Conservation (phyloP, 1,140 invertebrate species). For the Hetaerina americana region DNA sequence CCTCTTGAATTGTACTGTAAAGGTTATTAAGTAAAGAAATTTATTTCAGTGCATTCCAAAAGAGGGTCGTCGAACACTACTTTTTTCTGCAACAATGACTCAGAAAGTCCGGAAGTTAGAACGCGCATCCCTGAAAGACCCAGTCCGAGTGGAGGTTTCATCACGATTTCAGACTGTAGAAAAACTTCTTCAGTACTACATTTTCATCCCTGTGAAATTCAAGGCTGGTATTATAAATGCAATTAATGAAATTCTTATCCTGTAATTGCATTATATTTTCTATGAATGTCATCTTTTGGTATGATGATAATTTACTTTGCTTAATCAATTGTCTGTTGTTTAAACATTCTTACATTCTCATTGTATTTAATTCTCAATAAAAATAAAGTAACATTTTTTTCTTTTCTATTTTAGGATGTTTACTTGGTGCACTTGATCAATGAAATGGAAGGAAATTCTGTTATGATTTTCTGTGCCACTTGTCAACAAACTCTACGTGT, state of each 20-base stretch:
- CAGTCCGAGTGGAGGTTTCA: slow-evolving; percentile 90
- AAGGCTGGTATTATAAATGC: slow-evolving; percentile 55
- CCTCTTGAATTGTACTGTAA: no score
- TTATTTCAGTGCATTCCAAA: no score
- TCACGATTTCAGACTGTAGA: slow-evolving; percentile 97
- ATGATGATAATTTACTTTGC: no score
- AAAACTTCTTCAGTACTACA: slow-evolving; percentile 86
- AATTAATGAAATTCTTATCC: not conserved
- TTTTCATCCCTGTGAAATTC: slow-evolving; percentile 92
- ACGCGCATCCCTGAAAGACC: slow-evolving; percentile 80
- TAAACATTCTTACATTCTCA: no score
- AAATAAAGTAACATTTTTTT: no score
- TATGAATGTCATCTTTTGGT: no score
- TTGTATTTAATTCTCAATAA: no score
- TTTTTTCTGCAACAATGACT: slow-evolving; percentile 98
- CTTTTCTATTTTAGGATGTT: slow-evolving; percentile 56
- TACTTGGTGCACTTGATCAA: slow-evolving; percentile 94
- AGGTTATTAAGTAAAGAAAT: no score
- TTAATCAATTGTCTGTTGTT: no score
- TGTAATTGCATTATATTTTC: no score
- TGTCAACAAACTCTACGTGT: slow-evolving; percentile 83
- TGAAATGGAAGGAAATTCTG: slow-evolving; percentile 89
- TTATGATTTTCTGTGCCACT: slow-evolving; percentile 94
- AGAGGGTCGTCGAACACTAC: slow-evolving; percentile 63
- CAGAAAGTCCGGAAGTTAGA: slow-evolving; percentile 96